Conservation (phyloP, 1,140 invertebrate genomes). For the Zaprionus kolodkinae region DNA sequence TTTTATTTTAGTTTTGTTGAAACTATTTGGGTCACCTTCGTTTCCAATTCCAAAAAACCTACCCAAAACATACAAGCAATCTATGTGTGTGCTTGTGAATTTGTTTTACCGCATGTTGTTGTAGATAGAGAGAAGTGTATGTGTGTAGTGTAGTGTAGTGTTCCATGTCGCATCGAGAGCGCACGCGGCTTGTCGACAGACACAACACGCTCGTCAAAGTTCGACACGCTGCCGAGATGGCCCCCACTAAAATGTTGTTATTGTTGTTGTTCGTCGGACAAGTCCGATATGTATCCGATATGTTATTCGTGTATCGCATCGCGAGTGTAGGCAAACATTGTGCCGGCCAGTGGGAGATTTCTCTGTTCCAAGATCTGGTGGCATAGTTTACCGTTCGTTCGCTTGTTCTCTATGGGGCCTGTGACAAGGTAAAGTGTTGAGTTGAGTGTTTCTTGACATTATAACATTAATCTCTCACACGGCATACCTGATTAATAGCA, state of each 20-base stretch:
- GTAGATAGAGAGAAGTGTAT: slow-evolving; percentile 7
- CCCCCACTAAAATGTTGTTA: slow-evolving; percentile 27
- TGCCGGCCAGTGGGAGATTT: slow-evolving; percentile 10
- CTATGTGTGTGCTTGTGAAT: slow-evolving; percentile 23
- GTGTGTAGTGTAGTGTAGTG: slow-evolving; percentile 12
- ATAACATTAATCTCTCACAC: slow-evolving; percentile 60
- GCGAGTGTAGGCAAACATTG: slow-evolving; percentile 26
- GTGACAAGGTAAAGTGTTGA: slow-evolving; percentile 44
- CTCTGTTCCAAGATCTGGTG: slow-evolving; percentile 9
- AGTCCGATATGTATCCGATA: slow-evolving; percentile 26
- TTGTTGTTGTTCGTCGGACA: too few species aligned
- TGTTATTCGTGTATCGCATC: slow-evolving; percentile 38
- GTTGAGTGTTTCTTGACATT: slow-evolving; percentile 11
- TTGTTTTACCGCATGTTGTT: slow-evolving; percentile 28
- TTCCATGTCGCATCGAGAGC: slow-evolving; percentile 22
- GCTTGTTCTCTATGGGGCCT: slow-evolving; percentile 14
- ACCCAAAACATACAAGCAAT: not conserved
- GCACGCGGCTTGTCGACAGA: slow-evolving; percentile 28
- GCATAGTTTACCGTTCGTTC: slow-evolving; percentile 30
- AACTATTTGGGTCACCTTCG: not conserved
- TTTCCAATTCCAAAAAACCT: not conserved
- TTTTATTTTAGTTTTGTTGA: not conserved
- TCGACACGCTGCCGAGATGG: slow-evolving; percentile 41
- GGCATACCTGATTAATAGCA: slow-evolving; percentile 37
- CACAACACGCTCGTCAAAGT: slow-evolving; percentile 39